Conservation (phyloP, 2,113 vertebrate species). For the Baryphthengus martii region DNA sequence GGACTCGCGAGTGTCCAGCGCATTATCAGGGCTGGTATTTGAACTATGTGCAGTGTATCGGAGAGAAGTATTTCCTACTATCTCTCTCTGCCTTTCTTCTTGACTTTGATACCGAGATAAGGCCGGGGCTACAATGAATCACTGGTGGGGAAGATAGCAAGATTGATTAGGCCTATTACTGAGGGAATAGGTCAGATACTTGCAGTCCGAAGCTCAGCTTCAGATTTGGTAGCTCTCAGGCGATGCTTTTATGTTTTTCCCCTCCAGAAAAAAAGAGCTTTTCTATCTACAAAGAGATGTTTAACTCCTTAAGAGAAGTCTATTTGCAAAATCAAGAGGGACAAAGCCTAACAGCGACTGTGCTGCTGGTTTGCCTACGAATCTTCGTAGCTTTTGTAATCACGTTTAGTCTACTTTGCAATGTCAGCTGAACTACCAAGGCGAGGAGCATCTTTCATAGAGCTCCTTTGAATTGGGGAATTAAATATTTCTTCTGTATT, state of each 20-base stretch:
- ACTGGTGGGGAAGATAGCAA: not conserved
- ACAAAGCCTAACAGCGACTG: not conserved
- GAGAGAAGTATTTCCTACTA: constrained; percentile 19
- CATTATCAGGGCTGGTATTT: constrained; percentile 52
- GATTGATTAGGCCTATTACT: constrained; percentile 56
- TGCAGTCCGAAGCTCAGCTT: constrained; percentile 41
- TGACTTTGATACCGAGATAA: constrained; percentile 61
- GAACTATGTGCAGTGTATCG: constrained; percentile 28
- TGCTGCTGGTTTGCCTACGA: not conserved
- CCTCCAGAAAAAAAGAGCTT: not conserved
- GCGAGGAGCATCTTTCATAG: not conserved
- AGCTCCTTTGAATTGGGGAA: not conserved
- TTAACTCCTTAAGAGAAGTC: not conserved
- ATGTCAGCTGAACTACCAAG: not conserved
- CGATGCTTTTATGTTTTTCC: not conserved
- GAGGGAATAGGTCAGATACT: constrained; percentile 5
- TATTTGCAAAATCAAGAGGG: not conserved
- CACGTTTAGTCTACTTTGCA: not conserved
- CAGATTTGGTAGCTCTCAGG: constrained; percentile 12
- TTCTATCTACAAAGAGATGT: not conserved
- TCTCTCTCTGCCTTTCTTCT: constrained; percentile 63
- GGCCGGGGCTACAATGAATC: not conserved
- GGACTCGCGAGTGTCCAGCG: constrained; percentile 7
- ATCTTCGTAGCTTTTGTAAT: not conserved
- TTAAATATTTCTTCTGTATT: not conserved